A percentile compares a stretch with the other conserved stretches of the same genome.
Conservation (phyloP, 2,113 vertebrate genomes). For the Tylochromis polylepis region DNA sequence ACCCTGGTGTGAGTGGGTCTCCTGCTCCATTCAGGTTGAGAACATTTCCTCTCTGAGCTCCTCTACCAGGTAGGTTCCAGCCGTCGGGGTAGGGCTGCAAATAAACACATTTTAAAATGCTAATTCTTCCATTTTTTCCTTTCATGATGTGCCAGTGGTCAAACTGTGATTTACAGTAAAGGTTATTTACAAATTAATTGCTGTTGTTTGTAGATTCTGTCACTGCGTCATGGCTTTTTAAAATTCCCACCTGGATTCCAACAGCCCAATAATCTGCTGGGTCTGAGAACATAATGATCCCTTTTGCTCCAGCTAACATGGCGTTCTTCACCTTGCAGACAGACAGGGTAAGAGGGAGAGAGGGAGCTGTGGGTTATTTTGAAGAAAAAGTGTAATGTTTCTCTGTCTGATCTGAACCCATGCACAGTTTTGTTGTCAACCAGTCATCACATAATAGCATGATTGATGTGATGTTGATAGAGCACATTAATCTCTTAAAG, state of each 20-base stretch:
- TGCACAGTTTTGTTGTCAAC: not conserved
- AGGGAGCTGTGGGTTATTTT: not conserved
- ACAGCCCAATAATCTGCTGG: conserved; percentile 88
- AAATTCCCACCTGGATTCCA: conserved; percentile 64
- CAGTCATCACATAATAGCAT: not conserved
- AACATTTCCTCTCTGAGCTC: conserved; percentile 90
- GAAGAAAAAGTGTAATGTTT: not conserved
- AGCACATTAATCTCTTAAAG: not conserved
- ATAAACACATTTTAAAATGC: not conserved
- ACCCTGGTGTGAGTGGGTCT: conserved; percentile 93
- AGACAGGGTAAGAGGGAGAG: not conserved
- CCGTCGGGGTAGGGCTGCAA: conserved; percentile 82
- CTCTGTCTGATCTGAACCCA: not conserved
- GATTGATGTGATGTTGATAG: not conserved
- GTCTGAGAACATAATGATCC: conserved; percentile 92
- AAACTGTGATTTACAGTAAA: not conserved
- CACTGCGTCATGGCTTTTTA: not conserved
- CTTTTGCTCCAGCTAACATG: conserved; percentile 81
- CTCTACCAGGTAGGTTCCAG: conserved; percentile 90
- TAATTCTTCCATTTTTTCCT: not conserved
- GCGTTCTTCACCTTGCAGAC: conserved; percentile 88
- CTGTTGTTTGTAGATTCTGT: not conserved
- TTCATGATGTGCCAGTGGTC: not conserved
- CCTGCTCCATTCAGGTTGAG: conserved; percentile 90
- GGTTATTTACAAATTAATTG: not conserved